Evolutionary conservation across 2,888 invertebrate species (phyloP).

Genomic region (Eurois occulta): DNA sequence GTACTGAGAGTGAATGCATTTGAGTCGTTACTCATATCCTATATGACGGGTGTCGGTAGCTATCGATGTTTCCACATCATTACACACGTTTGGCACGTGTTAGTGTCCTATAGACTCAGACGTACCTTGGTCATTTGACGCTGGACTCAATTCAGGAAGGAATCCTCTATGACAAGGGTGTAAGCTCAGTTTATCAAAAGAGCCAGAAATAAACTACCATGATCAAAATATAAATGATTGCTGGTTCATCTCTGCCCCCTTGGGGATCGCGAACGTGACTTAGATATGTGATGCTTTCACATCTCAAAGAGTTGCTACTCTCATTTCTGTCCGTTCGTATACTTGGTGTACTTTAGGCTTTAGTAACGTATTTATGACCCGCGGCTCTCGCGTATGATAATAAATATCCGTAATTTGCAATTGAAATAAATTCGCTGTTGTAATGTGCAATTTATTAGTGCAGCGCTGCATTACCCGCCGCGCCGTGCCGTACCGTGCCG

Average conservation of each 20-base stretch:
- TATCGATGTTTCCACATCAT: constrained; percentile 48
- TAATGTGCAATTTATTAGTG: constrained; percentile 51
- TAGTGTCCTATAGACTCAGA: constrained; percentile 16
- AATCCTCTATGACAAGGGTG: constrained; percentile 22
- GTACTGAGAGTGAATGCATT: constrained; percentile 38
- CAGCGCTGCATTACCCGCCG: constrained; percentile 18
- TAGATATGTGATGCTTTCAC: constrained; percentile 44
- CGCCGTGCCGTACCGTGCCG: constrained; percentile 21
- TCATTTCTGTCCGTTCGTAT: constrained; percentile 24
- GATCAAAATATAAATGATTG: constrained; percentile 53
- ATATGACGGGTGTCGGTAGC: constrained; percentile 46
- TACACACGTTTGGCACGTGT: constrained; percentile 22
- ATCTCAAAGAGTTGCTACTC: constrained; percentile 21
- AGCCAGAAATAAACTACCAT: constrained; percentile 30
- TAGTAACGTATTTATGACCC: constrained; percentile 39
- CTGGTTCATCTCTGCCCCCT: constrained; percentile 32
- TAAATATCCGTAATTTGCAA: constrained; percentile 56
- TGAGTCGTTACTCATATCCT: constrained; percentile 47
- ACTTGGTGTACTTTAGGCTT: constrained; percentile 39
- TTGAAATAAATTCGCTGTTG: constrained; percentile 55
- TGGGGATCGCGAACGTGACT: constrained; percentile 47
- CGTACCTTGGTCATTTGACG: constrained; percentile 27
- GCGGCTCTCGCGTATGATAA: constrained; percentile 43
- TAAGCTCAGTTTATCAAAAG: constrained; percentile 38
- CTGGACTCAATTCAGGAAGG: constrained; percentile 11